Percentiles rank a stretch among this genome's conserved stretches.
phyloP scores from a whole-genome alignment of 2,888 invertebrate species.

The Cheilosia urbana region DNA sequence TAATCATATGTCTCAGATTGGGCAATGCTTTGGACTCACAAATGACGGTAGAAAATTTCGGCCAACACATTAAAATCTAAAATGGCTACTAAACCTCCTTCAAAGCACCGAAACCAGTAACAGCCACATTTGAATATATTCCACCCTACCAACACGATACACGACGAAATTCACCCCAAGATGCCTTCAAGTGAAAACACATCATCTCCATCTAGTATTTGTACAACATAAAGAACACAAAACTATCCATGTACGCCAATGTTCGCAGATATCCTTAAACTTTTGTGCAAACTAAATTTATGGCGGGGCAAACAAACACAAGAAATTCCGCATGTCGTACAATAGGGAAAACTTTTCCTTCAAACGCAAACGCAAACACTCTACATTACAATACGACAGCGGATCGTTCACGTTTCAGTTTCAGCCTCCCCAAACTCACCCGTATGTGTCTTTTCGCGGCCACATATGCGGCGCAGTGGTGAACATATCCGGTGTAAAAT shows the following conservation, averaged over 20 bases:
- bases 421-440: neutral
- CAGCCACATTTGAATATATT: too few species aligned
- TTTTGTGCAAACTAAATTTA: conserved; percentile 76
- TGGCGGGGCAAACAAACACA: conserved; percentile 74
- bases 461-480: conserved; percentile 19
- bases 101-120: too few species aligned
- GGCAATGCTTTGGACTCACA: too few species aligned
- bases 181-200: neutral
- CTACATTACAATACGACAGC: conserved; percentile 47
- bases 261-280: conserved; percentile 72
- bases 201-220: conserved; percentile 31
- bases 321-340: conserved; percentile 40
- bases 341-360: conserved; percentile 41
- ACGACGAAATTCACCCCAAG: neutral
- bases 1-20: too few species aligned
- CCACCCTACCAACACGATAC: too few species aligned
- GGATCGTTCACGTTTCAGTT: conserved; percentile 27
- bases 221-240: conserved; percentile 27
- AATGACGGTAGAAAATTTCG: too few species aligned
- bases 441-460: conserved; percentile 60
- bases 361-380: conserved; percentile 61
- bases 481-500: conserved; percentile 50
- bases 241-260: conserved; percentile 53
- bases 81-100: too few species aligned
- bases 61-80: too few species aligned